These are phyloP conservation scores for Drosophila paranaensis DNA, from an alignment of 2,888 invertebrate genomes.

Conservation along the genomic window DNA sequence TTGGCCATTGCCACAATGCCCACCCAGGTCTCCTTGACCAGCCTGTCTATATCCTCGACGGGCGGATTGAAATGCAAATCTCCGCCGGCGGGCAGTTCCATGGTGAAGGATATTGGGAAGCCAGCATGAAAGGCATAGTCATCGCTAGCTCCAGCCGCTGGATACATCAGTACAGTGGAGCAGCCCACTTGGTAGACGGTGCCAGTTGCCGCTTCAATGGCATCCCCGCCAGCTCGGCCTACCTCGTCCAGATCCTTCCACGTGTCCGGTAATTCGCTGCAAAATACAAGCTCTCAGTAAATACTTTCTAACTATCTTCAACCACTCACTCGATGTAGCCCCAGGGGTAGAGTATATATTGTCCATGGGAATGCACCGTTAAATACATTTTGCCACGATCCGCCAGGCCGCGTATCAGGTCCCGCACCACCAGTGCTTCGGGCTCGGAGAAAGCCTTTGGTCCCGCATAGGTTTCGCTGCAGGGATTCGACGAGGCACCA, in stretches of 20 bases:
- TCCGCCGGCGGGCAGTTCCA: slow-evolving; percentile 87
- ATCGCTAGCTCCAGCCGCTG: slow-evolving; percentile 87
- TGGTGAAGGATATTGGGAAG: slow-evolving; percentile 83
- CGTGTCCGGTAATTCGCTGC: slow-evolving; percentile 83
- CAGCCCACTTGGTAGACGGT: slow-evolving; percentile 81
- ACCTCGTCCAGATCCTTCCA: slow-evolving; percentile 83
- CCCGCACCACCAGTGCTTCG: slow-evolving; percentile 86
- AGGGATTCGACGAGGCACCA: slow-evolving; percentile 83
- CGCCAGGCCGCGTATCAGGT: slow-evolving; percentile 85
- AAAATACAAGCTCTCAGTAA: neutral
- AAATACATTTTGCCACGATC: slow-evolving; percentile 85
- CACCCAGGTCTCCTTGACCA: slow-evolving; percentile 87
- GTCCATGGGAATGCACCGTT: slow-evolving; percentile 75
- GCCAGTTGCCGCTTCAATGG: slow-evolving; percentile 80
- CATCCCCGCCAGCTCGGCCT: slow-evolving; percentile 76
- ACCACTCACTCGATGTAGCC: slow-evolving; percentile 70
- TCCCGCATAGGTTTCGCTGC: slow-evolving; percentile 87
- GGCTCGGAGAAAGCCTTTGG: slow-evolving; percentile 87
- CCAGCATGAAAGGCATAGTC: slow-evolving; percentile 87
- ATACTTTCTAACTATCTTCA: accelerated
- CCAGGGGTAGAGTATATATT: slow-evolving; percentile 77
- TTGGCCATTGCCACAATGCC: slow-evolving; percentile 81
- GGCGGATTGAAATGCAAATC: slow-evolving; percentile 86
- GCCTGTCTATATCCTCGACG: slow-evolving; percentile 86
- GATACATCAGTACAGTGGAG: slow-evolving; percentile 83